phyloP scores from a whole-genome alignment of 2,113 vertebrate species.

The Zootoca vivipara region DNA sequence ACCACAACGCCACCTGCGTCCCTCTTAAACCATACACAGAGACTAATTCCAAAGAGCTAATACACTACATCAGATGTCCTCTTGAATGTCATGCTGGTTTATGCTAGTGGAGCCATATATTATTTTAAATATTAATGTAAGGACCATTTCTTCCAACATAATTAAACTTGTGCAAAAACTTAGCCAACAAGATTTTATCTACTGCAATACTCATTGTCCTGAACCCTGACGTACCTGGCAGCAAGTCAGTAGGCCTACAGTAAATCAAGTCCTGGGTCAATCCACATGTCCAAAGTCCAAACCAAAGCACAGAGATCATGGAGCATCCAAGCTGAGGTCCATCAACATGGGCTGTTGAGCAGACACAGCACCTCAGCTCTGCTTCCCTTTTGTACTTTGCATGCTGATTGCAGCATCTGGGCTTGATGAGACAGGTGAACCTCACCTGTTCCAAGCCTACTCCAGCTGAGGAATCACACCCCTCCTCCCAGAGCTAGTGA shows the following conservation, averaged over 20 bases:
- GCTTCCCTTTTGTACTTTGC: no score
- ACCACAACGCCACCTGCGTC: no score
- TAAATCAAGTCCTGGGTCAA: background rate
- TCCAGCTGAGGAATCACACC: no score
- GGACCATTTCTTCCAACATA: background rate
- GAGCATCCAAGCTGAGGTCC: no score
- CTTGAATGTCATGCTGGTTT: background rate
- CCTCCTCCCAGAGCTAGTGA: no score
- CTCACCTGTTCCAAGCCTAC: no score
- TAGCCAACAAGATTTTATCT: background rate
- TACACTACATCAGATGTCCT: background rate
- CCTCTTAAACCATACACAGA: background rate
- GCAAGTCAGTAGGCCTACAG: no score
- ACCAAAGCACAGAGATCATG: background rate
- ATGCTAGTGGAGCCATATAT: background rate
- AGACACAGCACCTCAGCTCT: no score
- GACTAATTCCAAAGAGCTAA: background rate
- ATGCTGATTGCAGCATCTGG: no score
- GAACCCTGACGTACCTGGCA: no score
- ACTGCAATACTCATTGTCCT: background rate
- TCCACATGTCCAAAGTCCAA: background rate
- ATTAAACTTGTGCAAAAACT: background rate
- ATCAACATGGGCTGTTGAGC: no score
- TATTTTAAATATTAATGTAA: background rate
- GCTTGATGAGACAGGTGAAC: no score